Conservation (phyloP, 2,113 vertebrate species). For the Apteryx owenii region DNA sequence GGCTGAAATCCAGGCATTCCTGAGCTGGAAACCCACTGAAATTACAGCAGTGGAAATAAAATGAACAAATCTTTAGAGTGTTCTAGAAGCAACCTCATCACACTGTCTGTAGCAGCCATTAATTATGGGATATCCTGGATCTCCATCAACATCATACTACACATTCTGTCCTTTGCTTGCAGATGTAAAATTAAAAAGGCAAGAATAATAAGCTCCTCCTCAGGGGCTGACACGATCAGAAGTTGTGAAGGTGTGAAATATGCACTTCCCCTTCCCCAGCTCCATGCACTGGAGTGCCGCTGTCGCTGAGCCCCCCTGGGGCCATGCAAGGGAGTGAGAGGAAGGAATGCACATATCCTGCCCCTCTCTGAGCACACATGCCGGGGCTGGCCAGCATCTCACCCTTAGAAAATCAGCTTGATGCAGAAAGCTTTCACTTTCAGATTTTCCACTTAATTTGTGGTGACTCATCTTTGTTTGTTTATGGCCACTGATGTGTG, state of each 20-base stretch:
- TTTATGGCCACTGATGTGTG: slow-evolving; percentile 15
- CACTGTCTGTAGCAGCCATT: not conserved
- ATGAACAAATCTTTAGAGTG: not conserved
- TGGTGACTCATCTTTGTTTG: slow-evolving; percentile 51
- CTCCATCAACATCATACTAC: not conserved
- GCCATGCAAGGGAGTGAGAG: fast-evolving
- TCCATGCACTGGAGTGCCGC: fast-evolving
- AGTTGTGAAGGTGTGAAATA: not conserved
- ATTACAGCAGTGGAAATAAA: not conserved
- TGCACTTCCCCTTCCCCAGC: fast-evolving
- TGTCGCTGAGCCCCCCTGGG: no score
- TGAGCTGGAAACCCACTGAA: not conserved
- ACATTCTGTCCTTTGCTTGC: fast-evolving
- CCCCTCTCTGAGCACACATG: not conserved
- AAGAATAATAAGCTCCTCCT: not conserved
- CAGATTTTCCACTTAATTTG: slow-evolving; percentile 60
- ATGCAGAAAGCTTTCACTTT: slow-evolving; percentile 34
- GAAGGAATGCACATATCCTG: not conserved
- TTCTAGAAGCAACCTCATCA: not conserved
- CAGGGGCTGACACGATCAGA: not conserved
- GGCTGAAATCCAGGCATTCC: not conserved
- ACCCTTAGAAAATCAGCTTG: not conserved
- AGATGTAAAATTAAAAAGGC: not conserved
- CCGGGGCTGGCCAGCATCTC: not conserved
- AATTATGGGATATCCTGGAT: not conserved